These are phyloP conservation scores for Erythrocebus patas DNA, from an alignment of 2,113 vertebrate species.

Conservation along the genomic window DNA sequence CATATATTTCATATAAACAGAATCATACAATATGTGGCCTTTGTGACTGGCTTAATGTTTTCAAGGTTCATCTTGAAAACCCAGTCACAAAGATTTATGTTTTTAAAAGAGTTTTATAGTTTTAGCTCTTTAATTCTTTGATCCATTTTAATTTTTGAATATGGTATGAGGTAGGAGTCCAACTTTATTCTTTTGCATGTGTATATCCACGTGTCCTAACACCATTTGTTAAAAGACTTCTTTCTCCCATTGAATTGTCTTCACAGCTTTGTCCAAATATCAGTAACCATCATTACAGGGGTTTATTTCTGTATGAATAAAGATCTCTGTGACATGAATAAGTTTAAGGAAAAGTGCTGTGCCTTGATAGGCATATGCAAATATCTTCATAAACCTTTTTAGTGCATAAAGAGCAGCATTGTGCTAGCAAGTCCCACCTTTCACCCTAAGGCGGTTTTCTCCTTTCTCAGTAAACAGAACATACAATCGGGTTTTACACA, in stretches of 20 bases:
- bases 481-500: no score
- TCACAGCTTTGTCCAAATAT: neutral
- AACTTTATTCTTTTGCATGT: neutral
- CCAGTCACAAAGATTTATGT: neutral
- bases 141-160: neutral
- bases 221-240: neutral
- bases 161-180: neutral
- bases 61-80: neutral
- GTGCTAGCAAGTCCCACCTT: no score
- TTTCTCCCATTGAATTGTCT: neutral
- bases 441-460: no score
- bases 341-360: no score
- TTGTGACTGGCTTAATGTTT: neutral
- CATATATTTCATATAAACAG: neutral
- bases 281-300: neutral
- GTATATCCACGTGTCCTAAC: neutral
- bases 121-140: conserved; percentile 8
- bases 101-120: neutral
- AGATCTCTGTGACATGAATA: no score
- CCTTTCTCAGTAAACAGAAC: no score
- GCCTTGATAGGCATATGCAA: no score
- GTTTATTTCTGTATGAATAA: neutral
- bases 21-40: neutral
- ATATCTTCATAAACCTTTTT: no score
- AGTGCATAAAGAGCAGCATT: no score